A percentile compares a stretch with the other conserved stretches of the same genome.
These are phyloP conservation scores for Austrofundulus limnaeus DNA, from an alignment of 2,113 vertebrate species.

Conservation along the genomic window DNA sequence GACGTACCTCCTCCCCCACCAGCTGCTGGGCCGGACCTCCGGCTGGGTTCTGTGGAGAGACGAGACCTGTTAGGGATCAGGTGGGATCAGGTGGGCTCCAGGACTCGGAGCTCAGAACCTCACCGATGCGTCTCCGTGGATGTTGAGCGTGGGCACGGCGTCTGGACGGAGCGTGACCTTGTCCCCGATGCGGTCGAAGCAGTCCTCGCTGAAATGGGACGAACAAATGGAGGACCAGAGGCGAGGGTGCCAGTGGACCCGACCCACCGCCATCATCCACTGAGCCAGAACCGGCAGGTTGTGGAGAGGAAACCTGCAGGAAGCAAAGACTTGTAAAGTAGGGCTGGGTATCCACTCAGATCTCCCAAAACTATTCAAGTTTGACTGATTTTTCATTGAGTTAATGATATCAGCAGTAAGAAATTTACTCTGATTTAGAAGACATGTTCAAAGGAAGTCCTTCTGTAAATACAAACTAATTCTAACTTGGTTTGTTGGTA, in stretches of 20 bases:
- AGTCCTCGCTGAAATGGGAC: conserved; percentile 65
- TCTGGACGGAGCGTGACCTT: conserved; percentile 34
- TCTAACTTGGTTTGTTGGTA: too few species aligned
- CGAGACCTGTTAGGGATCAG: too few species aligned
- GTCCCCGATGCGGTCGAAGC: conserved; percentile 53
- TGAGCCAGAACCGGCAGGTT: conserved; percentile 37
- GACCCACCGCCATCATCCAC: conserved; percentile 66
- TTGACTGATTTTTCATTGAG: too few species aligned
- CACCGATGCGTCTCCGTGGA: conserved; percentile 47
- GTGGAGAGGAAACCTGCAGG: conserved; percentile 64
- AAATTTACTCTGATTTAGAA: too few species aligned
- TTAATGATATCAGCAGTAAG: too few species aligned
- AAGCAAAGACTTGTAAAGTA: too few species aligned
- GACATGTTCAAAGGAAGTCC: too few species aligned
- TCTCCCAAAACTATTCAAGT: too few species aligned
- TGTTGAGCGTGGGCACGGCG: conserved; percentile 58
- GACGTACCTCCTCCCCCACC: conserved; percentile 20
- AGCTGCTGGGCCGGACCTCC: background rate
- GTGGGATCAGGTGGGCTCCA: too few species aligned
- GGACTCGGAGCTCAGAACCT: background rate
- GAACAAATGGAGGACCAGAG: conserved; percentile 69
- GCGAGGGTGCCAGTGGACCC: conserved; percentile 61
- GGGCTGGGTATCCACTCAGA: too few species aligned
- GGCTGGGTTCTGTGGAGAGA: conserved; percentile 10
- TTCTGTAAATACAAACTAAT: too few species aligned